phyloP scores from a whole-genome alignment of 2,888 invertebrate genomes.

The Sphaerophoria taeniata region DNA sequence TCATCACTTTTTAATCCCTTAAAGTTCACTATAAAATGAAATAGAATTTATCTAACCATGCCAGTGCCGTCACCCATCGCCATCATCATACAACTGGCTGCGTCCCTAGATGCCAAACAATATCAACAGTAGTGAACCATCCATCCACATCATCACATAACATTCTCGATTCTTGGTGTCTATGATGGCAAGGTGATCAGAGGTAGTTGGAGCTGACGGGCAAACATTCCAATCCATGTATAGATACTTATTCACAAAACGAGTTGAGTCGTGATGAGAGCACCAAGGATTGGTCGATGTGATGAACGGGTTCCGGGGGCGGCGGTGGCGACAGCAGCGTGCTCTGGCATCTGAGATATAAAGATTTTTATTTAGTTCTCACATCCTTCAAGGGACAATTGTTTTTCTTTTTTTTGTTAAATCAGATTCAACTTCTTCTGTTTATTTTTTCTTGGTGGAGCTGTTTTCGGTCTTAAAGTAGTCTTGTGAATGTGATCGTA shows the following conservation, averaged over 20 bases:
- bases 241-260: slow-evolving; percentile 50
- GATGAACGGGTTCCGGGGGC: slow-evolving; percentile 8
- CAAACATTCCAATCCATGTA: slow-evolving; percentile 50
- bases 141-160: slow-evolving; percentile 64
- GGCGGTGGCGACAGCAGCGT: slow-evolving; percentile 19
- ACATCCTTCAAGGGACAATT: slow-evolving; percentile 74
- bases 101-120: slow-evolving; percentile 37
- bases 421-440: slow-evolving; percentile 1
- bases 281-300: slow-evolving; percentile 18
- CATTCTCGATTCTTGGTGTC: slow-evolving; percentile 60
- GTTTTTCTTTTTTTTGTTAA: slow-evolving; percentile 34
- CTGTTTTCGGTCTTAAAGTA: neutral
- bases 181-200: slow-evolving; percentile 16
- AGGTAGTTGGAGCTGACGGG: neutral
- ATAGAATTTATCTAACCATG: slow-evolving; percentile 40
- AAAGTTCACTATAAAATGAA: slow-evolving; percentile 34
- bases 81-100: neutral
- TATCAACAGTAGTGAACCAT: slow-evolving; percentile 46
- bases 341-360: slow-evolving; percentile 63
- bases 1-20: slow-evolving; percentile 70
- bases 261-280: slow-evolving; percentile 72
- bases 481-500: neutral
- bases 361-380: slow-evolving; percentile 48
- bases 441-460: slow-evolving; percentile 10
- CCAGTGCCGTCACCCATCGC: slow-evolving; percentile 10